Evolutionary conservation across 2,113 vertebrate species (phyloP), one percentile per base, ranked within the genome.

Genomic region (Spea bombifrons): DNA sequence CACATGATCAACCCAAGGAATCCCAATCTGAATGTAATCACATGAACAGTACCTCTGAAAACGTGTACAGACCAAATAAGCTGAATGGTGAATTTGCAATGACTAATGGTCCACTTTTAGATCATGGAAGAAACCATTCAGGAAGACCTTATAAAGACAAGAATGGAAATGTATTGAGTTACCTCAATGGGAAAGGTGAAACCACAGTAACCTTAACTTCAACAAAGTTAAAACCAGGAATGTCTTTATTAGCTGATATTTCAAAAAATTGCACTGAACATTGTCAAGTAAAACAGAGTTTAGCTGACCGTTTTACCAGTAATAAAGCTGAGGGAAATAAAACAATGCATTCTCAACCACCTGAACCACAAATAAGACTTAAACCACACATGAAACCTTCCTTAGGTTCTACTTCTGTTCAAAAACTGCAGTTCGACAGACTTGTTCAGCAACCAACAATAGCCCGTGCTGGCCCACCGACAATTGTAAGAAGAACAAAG

Each of bases 401-500:
- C 30, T 61, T 12, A 0, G 3, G 50, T 65, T 2, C 1, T 68
- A 2, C 30, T 30, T 43, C 82, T 68, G 78, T 78, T 48, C 84
- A 72, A 66, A 71, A 44, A 48, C 46, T 50, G 8, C 81, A 63
- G 76, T 5, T 0, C 3, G 43, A 66, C 5, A 73, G 9, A 0
- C 2, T 0, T 73, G 66, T 30, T 44, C n/a, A 5, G 6, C 10
- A 81, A 45, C 17, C 12, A 49, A 0, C 82, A 15, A 43, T 4
- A 66, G 16, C 85, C 52, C 83, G 83, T 50, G 63, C 0, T 0
- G 83, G 83, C 71, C 88, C 75, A 5, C 83, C 59, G 10, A 0
- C 76, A 3, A 71, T 83, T 3, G 82, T 92, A 3, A 89, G 90
- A 81, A 92, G 90, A 82, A 72, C 91, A 43, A 94, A 91, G 85